A percentile compares a stretch with the other conserved stretches of the same genome.
Conservation (phyloP, 2,888 invertebrate species). For the Chrysolina haemoptera region DNA sequence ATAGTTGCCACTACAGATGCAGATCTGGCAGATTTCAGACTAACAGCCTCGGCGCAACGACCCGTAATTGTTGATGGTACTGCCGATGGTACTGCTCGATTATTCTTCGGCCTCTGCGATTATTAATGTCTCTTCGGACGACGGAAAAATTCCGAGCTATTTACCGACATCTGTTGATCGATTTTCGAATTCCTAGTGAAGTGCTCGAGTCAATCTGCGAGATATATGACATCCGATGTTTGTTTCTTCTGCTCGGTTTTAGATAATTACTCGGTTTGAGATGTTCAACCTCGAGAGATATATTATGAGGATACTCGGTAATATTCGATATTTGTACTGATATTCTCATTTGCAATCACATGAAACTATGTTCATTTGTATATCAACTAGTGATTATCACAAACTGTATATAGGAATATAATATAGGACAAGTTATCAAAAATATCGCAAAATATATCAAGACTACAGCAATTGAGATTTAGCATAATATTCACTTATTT, state of each 20-base stretch:
- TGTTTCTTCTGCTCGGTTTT: neutral
- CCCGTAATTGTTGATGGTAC: slow-evolving; percentile 65
- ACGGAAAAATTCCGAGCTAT: slow-evolving; percentile 55
- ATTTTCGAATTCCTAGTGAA: slow-evolving; percentile 58
- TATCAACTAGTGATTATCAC: too few species aligned
- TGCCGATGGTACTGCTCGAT: slow-evolving; percentile 62
- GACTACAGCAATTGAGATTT: too few species aligned
- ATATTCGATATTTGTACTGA: too few species aligned
- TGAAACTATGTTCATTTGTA: too few species aligned
- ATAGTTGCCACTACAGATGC: slow-evolving; percentile 62
- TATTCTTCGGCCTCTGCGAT: slow-evolving; percentile 55
- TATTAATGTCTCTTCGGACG: slow-evolving; percentile 53
- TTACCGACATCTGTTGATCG: slow-evolving; percentile 59
- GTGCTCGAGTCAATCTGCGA: slow-evolving; percentile 54
- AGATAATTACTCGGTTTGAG: neutral
- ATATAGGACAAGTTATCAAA: too few species aligned
- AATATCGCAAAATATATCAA: too few species aligned
- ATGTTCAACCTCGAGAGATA: too few species aligned
- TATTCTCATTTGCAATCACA: too few species aligned
- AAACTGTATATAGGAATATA: too few species aligned
- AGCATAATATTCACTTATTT: too few species aligned
- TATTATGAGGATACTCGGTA: too few species aligned
- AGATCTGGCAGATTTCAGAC: slow-evolving; percentile 64
- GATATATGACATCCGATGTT: slow-evolving; percentile 21
- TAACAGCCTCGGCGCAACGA: slow-evolving; percentile 61